A percentile compares a stretch with the other conserved stretches of the same genome.
Conservation (phyloP, 2,113 vertebrate genomes). For the Aramus guarauna region DNA sequence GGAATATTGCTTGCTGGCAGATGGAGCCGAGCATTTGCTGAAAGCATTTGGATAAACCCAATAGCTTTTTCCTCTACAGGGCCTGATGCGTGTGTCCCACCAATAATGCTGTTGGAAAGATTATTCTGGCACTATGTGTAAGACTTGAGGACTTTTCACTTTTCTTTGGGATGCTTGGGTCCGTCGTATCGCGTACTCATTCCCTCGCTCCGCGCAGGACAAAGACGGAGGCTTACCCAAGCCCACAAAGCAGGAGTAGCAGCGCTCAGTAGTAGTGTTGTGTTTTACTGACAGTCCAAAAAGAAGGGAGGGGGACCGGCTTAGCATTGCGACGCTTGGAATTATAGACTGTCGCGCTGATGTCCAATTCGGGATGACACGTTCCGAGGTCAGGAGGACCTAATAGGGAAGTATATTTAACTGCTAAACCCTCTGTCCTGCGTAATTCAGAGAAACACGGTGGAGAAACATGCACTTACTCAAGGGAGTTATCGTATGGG, state of each 20-base stretch:
- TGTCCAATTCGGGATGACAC: not conserved
- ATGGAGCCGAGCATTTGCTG: not conserved
- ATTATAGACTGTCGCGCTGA: not conserved
- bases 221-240: not conserved
- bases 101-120: not conserved
- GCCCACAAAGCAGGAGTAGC: not conserved
- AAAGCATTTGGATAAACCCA: not conserved
- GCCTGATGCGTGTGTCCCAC: fast-evolving
- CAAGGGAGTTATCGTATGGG: not conserved
- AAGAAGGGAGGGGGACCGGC: not conserved
- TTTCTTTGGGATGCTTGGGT: not conserved
- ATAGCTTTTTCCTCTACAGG: not conserved
- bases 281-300: not conserved
- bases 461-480: not conserved
- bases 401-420: not conserved
- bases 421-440: not conserved
- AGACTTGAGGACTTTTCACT: not conserved
- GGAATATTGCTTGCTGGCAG: not conserved
- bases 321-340: not conserved
- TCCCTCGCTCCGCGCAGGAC: not conserved
- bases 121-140: not conserved
- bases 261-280: not conserved
- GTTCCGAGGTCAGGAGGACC: not conserved
- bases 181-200: not conserved
- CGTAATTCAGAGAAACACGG: not conserved